These are phyloP conservation scores for Podarcis siculus DNA, from an alignment of 2,797 vertebrate species.

Conservation along the genomic window DNA sequence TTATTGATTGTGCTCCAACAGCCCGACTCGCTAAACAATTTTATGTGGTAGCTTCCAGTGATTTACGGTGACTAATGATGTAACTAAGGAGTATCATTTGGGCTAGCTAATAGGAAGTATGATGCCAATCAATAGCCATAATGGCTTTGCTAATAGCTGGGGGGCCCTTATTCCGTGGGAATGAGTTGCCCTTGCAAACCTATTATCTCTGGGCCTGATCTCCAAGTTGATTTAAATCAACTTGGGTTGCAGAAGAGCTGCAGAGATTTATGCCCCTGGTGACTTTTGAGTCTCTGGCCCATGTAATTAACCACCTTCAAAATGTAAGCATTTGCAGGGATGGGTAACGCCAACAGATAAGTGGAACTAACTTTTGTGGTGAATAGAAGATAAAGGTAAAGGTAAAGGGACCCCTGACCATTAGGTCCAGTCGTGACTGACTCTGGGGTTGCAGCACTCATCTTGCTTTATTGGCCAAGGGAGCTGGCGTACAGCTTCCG, in stretches of 20 bases:
- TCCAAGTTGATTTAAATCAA: slow-evolving; percentile 30
- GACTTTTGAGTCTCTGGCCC: background rate
- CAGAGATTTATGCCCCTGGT: background rate
- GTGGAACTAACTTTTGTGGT: background rate
- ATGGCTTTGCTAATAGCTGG: slow-evolving; percentile 42
- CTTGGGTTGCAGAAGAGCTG: background rate
- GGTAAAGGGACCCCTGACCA: no score
- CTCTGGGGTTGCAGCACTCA: no score
- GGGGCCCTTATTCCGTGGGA: background rate
- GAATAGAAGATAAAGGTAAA: background rate
- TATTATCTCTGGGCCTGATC: slow-evolving; percentile 29
- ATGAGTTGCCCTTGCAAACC: slow-evolving; percentile 15
- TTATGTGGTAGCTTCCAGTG: slow-evolving; percentile 54
- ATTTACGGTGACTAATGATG: slow-evolving; percentile 53
- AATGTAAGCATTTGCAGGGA: background rate
- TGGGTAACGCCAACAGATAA: background rate
- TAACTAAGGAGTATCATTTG: slow-evolving; percentile 57
- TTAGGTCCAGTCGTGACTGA: no score
- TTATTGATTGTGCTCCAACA: slow-evolving; percentile 56
- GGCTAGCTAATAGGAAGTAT: slow-evolving; percentile 42
- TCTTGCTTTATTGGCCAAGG: no score
- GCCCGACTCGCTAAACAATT: slow-evolving; percentile 29
- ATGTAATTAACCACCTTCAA: slow-evolving; percentile 8
- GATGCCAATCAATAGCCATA: slow-evolving; percentile 52
- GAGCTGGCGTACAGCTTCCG: no score